Evolutionary conservation across 2,113 vertebrate species (phyloP), one percentile per base, ranked within the genome.

Genomic region (Prinia subflava): DNA sequence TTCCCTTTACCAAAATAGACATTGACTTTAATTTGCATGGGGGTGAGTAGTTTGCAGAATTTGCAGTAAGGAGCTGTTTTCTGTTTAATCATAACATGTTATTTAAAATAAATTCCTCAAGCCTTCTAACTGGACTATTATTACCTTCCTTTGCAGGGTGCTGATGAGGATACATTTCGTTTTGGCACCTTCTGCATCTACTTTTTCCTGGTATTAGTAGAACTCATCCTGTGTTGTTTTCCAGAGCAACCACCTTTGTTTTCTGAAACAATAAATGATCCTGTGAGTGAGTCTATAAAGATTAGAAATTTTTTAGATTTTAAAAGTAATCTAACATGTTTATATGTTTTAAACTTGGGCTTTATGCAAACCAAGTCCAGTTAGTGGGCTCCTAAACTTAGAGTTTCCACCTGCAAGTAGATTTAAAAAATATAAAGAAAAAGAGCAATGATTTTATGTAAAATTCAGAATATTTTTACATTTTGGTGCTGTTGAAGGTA

Each of bases 181-280:
- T 98, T 98, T 23, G 84, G 73, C 83, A 99, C 99, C 20, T 99
- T 99, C 98, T 99, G 98, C 91, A 65, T 97, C 49, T 99, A 99
- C 97, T 99, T 98, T 13, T 8, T 92, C 59, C 96, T 99, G 37
- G 97, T 99, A 90, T 91, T 99, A 46, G 70, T 98, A 3, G 97
- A 99, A 82, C 96, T 99, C 5, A n/a, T 99, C 80, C 92, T 99
- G 63, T 98, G 98, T 95, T 98, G 98, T 80, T 97, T 99, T 53
- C 98, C 98, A 1, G 99, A 99, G 96, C 97, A 92, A 47, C 96
- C 96, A 2, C 99, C 99, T 3, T 97, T 99, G 74, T 99, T 99
- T 97, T 99, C 98, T 8, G 98, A 98, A 92, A 98, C 97, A 37
- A 68, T 99, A 41, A 98, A 98, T 28, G 99, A 99, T 88, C 80